phyloP scores from a whole-genome alignment of 2,888 invertebrate species.

The Geotrupes spiniger region DNA sequence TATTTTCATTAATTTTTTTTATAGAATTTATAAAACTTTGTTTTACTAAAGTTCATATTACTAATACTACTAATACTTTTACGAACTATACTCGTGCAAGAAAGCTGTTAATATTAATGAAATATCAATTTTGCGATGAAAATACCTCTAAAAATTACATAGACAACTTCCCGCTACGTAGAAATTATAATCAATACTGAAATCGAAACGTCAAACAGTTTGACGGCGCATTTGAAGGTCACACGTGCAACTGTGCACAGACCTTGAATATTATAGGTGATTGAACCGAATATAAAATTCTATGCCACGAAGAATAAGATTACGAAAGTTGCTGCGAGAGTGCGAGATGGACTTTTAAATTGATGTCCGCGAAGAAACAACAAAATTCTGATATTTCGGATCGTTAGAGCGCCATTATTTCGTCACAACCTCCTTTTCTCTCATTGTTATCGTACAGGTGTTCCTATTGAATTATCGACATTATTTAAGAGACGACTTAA shows the following conservation, averaged over 20 bases:
- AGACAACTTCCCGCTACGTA: no score
- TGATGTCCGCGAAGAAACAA: not conserved
- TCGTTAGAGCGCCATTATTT: not conserved
- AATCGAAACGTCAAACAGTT: constrained; percentile 11
- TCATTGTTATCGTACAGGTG: not conserved
- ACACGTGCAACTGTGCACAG: constrained; percentile 16
- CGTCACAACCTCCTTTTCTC: not conserved
- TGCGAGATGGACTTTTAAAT: constrained; percentile 1
- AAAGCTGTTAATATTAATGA: no score
- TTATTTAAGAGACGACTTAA: no score
- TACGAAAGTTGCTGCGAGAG: constrained; percentile 6
- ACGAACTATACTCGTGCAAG: no score
- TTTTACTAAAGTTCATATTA: no score
- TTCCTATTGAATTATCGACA: no score
- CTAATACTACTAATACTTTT: no score
- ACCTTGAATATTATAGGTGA: constrained; percentile 18
- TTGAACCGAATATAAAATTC: constrained; percentile 13
- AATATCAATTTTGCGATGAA: no score
- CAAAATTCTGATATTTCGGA: not conserved
- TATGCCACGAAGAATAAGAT: constrained; percentile 5
- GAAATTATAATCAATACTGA: not conserved
- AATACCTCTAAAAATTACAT: no score
- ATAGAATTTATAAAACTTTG: no score
- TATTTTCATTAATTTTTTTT: no score
- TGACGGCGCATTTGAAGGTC: constrained; percentile 13